phyloP scores from a whole-genome alignment of 2,888 invertebrate genomes.

The Megalurothrips usitatus region DNA sequence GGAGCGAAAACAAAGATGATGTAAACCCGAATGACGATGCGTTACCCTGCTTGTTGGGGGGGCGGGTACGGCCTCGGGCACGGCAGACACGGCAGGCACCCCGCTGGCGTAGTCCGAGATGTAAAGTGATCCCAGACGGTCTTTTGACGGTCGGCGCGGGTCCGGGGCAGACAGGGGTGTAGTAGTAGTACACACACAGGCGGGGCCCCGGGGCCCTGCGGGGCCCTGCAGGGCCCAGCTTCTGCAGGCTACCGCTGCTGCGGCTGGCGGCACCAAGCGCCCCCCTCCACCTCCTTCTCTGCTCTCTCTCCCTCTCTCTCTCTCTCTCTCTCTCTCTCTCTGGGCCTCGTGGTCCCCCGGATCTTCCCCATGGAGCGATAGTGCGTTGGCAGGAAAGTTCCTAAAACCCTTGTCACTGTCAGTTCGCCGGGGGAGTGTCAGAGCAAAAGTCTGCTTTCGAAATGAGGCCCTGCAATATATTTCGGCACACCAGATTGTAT shows the following conservation, averaged over 20 bases:
- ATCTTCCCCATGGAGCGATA: too few relatives aligned
- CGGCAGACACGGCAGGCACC: neutral
- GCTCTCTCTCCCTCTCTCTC: too few relatives aligned
- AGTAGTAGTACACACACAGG: neutral
- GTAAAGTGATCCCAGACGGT: constrained; percentile 3
- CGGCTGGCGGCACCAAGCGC: too few relatives aligned
- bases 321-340: too few relatives aligned
- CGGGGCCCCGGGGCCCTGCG: neutral
- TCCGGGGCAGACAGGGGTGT: neutral
- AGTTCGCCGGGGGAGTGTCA: neutral
- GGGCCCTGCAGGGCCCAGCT: neutral
- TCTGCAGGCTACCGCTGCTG: neutral
- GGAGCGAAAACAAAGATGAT: neutral
- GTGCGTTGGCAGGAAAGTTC: neutral
- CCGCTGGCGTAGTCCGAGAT: neutral
- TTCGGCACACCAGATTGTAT: too few relatives aligned
- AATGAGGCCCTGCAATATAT: too few relatives aligned
- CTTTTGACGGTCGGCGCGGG: neutral
- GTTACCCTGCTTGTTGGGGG: neutral
- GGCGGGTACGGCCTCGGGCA: neutral
- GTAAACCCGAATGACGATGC: constrained; percentile 3
- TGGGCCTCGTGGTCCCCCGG: too few relatives aligned
- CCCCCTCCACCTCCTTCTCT: too few relatives aligned
- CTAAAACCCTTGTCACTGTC: neutral
- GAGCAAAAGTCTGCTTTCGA: too few relatives aligned